Percentiles rank a stretch among this genome's conserved stretches.
phyloP scores from a whole-genome alignment of 2,113 vertebrate genomes.

The Aegotheles bennettii region DNA sequence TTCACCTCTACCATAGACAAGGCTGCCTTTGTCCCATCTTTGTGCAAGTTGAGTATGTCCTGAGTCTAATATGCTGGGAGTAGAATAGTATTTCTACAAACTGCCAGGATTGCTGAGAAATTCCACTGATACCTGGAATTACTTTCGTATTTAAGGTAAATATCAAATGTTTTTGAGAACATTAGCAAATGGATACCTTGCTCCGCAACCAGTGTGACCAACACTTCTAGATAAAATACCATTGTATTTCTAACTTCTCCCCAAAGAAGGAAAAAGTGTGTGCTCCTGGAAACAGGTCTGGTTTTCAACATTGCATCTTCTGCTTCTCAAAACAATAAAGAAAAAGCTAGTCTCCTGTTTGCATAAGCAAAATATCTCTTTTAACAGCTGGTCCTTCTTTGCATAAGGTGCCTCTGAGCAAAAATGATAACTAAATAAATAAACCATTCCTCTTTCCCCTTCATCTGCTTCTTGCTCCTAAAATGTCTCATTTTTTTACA shows the following conservation, averaged over 20 bases:
- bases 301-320: background rate
- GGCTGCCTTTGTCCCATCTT: background rate
- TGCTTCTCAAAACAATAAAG: background rate
- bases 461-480: background rate
- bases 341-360: background rate
- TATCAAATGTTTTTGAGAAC: background rate
- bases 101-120: background rate
- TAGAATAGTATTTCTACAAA: background rate
- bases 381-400: background rate
- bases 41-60: background rate
- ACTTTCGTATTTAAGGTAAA: background rate
- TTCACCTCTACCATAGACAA: background rate
- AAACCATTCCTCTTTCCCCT: background rate
- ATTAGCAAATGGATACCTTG: background rate
- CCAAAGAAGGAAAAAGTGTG: background rate
- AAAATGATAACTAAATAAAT: background rate
- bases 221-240: background rate
- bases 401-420: background rate
- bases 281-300: background rate
- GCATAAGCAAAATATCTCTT: background rate
- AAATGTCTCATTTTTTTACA: background rate
- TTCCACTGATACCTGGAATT: background rate
- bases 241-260: background rate
- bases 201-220: background rate
- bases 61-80: background rate